A percentile compares a stretch with the other conserved stretches of the same genome.
Evolutionary conservation across 1,140 invertebrate species (phyloP).

Genomic region (Condylostylus longicornis): DNA sequence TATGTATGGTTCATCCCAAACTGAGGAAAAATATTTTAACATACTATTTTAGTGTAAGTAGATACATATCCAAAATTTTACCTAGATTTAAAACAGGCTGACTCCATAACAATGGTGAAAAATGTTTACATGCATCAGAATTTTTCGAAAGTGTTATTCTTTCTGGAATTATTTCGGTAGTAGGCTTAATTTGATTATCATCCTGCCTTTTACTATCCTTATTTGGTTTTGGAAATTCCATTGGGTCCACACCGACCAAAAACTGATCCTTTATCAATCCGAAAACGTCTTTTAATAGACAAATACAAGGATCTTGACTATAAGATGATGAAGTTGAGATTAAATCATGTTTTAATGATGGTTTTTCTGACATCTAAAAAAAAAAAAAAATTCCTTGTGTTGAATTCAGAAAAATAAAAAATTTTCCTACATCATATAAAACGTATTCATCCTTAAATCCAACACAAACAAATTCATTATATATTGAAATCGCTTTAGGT

Average conservation of each 20-base stretch:
- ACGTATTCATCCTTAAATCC: slow-evolving; percentile 74
- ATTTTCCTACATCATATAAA: slow-evolving; percentile 49
- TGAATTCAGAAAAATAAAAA: slow-evolving; percentile 8
- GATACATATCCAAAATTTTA: slow-evolving; percentile 4
- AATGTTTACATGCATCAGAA: too few relatives aligned
- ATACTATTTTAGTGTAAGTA: neutral
- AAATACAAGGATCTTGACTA: slow-evolving; percentile 67
- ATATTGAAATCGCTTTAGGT: slow-evolving; percentile 75
- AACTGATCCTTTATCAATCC: slow-evolving; percentile 26
- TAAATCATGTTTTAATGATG: slow-evolving; percentile 33
- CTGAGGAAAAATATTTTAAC: slow-evolving; percentile 35
- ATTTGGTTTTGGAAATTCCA: slow-evolving; percentile 11
- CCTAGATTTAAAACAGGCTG: slow-evolving; percentile 19
- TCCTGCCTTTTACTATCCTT: slow-evolving; percentile 7
- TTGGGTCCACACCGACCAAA: slow-evolving; percentile 22
- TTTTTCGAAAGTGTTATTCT: too few relatives aligned
- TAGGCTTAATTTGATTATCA: too few relatives aligned
- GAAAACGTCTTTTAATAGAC: slow-evolving; percentile 36
- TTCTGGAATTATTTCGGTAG: too few relatives aligned
- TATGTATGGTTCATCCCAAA: slow-evolving; percentile 81
- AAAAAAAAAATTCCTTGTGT: neutral
- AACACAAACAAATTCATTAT: slow-evolving; percentile 62
- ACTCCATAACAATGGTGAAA: slow-evolving; percentile 18
- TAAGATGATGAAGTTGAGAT: slow-evolving; percentile 68
- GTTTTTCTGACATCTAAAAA: slow-evolving; percentile 16